Evolutionary conservation across 2,888 invertebrate species (phyloP).

Genomic region (Acleris cristana): DNA sequence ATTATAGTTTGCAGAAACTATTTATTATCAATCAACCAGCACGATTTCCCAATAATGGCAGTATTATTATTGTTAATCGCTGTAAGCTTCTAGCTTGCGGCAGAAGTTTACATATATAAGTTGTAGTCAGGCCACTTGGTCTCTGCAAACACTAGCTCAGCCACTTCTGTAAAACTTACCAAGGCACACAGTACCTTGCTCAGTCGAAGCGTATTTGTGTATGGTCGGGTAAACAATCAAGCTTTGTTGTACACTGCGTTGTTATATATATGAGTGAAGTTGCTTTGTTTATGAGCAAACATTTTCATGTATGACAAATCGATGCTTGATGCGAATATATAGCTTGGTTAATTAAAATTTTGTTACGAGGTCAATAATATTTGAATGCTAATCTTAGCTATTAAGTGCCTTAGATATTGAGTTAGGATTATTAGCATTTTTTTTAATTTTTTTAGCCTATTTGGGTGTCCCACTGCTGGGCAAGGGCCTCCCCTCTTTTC

Average conservation of each 20-base stretch:
- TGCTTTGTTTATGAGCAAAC: background rate
- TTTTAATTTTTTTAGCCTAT: no score
- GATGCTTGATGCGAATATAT: no score
- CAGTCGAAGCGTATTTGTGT: slow-evolving; percentile 32
- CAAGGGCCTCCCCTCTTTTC: no score
- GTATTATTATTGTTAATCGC: background rate
- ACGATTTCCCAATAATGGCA: no score
- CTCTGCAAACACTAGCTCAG: slow-evolving; percentile 55
- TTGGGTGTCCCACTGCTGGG: no score
- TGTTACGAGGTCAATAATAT: no score
- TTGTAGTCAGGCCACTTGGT: slow-evolving; percentile 50
- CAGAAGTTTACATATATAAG: slow-evolving; percentile 42
- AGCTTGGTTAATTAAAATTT: no score
- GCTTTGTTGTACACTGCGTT: background rate
- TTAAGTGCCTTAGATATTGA: no score
- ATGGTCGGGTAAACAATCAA: slow-evolving; percentile 25
- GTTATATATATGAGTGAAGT: background rate
- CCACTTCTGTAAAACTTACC: slow-evolving; percentile 55
- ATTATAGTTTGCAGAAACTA: no score
- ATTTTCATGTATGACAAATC: background rate
- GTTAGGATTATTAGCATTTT: no score
- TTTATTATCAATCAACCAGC: no score
- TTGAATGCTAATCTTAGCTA: no score
- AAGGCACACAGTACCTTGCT: slow-evolving; percentile 42
- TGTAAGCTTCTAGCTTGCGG: slow-evolving; percentile 17